phyloP scores from a whole-genome alignment of 2,888 invertebrate genomes.

The Ctenicera cuprea region DNA sequence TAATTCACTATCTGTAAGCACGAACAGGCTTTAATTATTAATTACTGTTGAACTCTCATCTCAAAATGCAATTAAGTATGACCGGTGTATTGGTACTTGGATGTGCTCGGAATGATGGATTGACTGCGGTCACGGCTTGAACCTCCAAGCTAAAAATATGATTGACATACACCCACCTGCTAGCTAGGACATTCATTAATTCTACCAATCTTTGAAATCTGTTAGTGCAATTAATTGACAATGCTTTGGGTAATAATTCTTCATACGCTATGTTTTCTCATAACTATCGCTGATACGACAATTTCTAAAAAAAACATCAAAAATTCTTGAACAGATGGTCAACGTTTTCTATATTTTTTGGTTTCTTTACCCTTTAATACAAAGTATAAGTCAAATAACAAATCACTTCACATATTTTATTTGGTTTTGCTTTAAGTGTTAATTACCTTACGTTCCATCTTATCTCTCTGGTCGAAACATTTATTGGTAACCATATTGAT shows the following conservation, averaged over 20 bases:
- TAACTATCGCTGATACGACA: too few species aligned
- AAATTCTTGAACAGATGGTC: too few species aligned
- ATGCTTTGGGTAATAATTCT: constrained; percentile 18
- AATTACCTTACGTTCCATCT: too few species aligned
- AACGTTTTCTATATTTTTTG: too few species aligned
- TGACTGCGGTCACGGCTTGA: constrained; percentile 60
- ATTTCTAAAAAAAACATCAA: too few species aligned
- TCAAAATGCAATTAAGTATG: constrained; percentile 66
- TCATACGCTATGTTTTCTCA: too few species aligned
- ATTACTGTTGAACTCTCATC: constrained; percentile 66
- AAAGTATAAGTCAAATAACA: too few species aligned
- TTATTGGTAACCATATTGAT: too few species aligned
- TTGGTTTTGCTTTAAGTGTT: too few species aligned
- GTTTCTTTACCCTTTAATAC: too few species aligned
- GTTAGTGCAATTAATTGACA: constrained; percentile 40
- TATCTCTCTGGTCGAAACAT: too few species aligned
- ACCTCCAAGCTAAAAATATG: constrained; percentile 56
- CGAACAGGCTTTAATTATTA: constrained; percentile 65
- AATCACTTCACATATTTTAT: too few species aligned
- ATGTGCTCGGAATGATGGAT: constrained; percentile 59
- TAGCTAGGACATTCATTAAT: constrained; percentile 58
- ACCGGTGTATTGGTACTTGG: constrained; percentile 59
- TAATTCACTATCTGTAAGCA: constrained; percentile 62
- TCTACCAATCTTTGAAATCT: constrained; percentile 54
- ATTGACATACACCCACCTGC: constrained; percentile 63